Percentiles rank a stretch among this genome's conserved stretches.
These are phyloP conservation scores for Anadara kagoshimensis DNA, from an alignment of 1,140 invertebrate species.

Conservation along the genomic window DNA sequence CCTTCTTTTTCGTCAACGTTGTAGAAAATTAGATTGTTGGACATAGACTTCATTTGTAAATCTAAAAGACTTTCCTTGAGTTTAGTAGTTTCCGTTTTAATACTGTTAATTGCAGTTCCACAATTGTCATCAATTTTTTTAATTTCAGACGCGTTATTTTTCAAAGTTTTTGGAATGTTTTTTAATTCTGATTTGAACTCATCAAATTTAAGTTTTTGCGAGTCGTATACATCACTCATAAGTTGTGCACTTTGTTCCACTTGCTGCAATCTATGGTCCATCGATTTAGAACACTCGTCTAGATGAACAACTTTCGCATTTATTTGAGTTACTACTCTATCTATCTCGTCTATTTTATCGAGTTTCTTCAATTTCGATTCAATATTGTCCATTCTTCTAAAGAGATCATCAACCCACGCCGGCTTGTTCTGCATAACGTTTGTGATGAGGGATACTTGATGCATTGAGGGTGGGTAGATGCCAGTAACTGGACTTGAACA, in stretches of 20 bases:
- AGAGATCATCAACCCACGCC: constrained; percentile 10
- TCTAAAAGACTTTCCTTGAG: neutral
- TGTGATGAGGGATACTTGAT: neutral
- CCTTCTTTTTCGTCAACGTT: neutral
- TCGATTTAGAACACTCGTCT: neutral
- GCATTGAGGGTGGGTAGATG: neutral
- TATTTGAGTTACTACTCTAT: neutral
- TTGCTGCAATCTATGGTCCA: neutral
- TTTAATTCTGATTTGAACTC: neutral
- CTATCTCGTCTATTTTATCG: constrained; percentile 4
- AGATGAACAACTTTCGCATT: constrained; percentile 2
- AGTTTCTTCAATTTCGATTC: neutral
- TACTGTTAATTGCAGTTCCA: too few relatives aligned
- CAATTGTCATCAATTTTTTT: neutral
- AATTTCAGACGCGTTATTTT: neutral
- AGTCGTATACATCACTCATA: neutral
- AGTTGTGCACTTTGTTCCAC: neutral
- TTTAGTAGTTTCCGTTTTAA: neutral
- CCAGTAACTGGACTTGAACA: neutral
- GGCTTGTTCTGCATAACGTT: neutral
- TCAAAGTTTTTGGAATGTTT: neutral
- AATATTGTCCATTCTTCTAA: constrained; percentile 14
- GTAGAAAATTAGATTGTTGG: neutral
- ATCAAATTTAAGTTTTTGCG: neutral
- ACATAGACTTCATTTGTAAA: neutral